A percentile compares a stretch with the other conserved stretches of the same genome.
Conservation (phyloP, 2,888 invertebrate genomes). For the Mesorhabditis sp. region DNA sequence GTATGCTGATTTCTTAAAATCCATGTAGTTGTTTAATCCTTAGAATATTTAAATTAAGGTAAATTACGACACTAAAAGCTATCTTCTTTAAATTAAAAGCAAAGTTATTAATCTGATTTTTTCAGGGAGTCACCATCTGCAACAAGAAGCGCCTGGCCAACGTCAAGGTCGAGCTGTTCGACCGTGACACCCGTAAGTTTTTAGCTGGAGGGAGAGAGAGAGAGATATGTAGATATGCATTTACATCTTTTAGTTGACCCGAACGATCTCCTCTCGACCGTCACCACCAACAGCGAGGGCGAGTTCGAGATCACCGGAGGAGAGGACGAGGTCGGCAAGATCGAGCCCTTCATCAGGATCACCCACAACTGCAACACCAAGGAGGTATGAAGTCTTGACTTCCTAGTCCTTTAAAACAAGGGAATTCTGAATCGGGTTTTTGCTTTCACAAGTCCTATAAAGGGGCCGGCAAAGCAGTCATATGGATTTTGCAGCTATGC, state of each 20-base stretch:
- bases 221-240: neutral
- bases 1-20: too few species aligned
- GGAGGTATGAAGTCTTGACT: slow-evolving; percentile 4
- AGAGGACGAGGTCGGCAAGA: slow-evolving; percentile 40
- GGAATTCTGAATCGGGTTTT: too few species aligned
- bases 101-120: neutral
- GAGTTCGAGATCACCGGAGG: slow-evolving; percentile 38
- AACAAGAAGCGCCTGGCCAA: slow-evolving; percentile 37
- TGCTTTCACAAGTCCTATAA: too few species aligned
- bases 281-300: slow-evolving; percentile 39
- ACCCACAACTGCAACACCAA: slow-evolving; percentile 29
- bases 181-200: slow-evolving; percentile 40
- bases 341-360: slow-evolving; percentile 41
- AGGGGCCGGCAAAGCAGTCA: too few species aligned
- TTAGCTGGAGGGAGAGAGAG: too few species aligned
- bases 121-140: slow-evolving; percentile 35
- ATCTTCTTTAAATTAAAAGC: too few species aligned
- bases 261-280: slow-evolving; percentile 35
- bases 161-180: slow-evolving; percentile 34
- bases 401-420: too few species aligned
- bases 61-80: too few species aligned
- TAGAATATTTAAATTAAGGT: too few species aligned
- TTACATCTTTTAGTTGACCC: slow-evolving; percentile 33
- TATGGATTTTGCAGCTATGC: too few species aligned
- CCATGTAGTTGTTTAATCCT: too few species aligned